phyloP scores from a whole-genome alignment of 2,888 invertebrate species.

The Spodoptera exigua region DNA sequence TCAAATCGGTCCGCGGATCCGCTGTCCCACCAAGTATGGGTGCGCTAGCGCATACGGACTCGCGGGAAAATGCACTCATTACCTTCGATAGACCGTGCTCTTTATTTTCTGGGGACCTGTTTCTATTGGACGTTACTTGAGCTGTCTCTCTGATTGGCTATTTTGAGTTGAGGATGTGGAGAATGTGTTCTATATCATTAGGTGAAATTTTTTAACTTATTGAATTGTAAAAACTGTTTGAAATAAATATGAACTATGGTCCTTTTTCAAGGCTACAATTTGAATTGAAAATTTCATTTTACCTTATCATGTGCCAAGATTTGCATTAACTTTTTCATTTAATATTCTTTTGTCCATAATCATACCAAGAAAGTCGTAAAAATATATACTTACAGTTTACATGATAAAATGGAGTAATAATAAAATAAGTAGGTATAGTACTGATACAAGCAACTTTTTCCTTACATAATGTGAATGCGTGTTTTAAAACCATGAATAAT shows the following conservation, averaged over 20 bases:
- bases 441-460: slow-evolving; percentile 1
- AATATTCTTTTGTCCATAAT: slow-evolving; percentile 23
- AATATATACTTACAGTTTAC: slow-evolving; percentile 1
- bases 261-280: too few species aligned
- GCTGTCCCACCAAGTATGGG: slow-evolving; percentile 64
- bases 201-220: too few species aligned
- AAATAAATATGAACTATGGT: too few species aligned
- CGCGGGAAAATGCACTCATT: slow-evolving; percentile 59
- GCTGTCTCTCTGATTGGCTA: slow-evolving; percentile 4
- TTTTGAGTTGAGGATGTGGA: slow-evolving; percentile 5
- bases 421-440: too few species aligned
- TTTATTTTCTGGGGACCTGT: slow-evolving; percentile 35
- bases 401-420: slow-evolving; percentile 18
- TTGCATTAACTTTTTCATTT: slow-evolving; percentile 1
- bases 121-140: slow-evolving; percentile 2
- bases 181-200: not conserved
- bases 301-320: slow-evolving; percentile 11
- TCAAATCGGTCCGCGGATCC: slow-evolving; percentile 60
- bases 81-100: slow-evolving; percentile 45
- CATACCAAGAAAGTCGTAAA: slow-evolving; percentile 33
- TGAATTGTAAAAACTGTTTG: too few species aligned
- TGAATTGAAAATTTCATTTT: too few species aligned
- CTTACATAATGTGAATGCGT: not conserved
- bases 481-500: slow-evolving; percentile 1
- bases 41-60: slow-evolving; percentile 39